phyloP scores from a whole-genome alignment of 2,888 invertebrate genomes.

The Ganaspis brasiliensis region DNA sequence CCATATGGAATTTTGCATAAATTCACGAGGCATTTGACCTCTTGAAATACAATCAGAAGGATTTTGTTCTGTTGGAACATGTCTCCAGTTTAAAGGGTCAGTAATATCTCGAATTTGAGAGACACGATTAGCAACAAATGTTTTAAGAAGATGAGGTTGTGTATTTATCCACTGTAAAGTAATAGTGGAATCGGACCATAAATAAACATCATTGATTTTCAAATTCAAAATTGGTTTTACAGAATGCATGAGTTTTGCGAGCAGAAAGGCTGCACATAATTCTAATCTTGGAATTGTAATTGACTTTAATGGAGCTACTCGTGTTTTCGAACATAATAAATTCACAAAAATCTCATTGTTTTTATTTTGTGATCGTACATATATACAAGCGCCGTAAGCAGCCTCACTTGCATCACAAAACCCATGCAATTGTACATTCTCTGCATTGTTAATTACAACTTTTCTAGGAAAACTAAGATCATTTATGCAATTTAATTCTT shows the following conservation, averaged over 20 bases:
- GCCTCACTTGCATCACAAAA: neutral
- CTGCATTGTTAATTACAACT: neutral
- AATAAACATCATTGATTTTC: neutral
- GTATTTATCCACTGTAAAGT: slow-evolving; percentile 8
- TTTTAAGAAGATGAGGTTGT: neutral
- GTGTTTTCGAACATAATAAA: neutral
- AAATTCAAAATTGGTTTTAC: neutral
- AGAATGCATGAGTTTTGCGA: neutral
- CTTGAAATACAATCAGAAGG: neutral
- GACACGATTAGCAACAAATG: slow-evolving; percentile 37
- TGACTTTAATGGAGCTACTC: slow-evolving; percentile 12
- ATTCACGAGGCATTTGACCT: neutral
- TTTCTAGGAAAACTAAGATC: neutral
- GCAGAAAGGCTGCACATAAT: slow-evolving; percentile 41
- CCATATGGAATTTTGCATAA: neutral
- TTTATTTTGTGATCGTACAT: neutral
- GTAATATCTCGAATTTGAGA: slow-evolving; percentile 42
- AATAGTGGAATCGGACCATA: slow-evolving; percentile 17
- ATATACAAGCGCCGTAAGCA: neutral
- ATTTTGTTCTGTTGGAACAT: slow-evolving; percentile 25
- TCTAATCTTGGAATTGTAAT: slow-evolving; percentile 32
- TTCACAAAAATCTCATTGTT: neutral
- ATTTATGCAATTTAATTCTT: neutral
- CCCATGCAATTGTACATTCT: neutral
- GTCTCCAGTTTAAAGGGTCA: slow-evolving; percentile 13